Evolutionary conservation across 1,140 invertebrate genomes (phyloP).

Genomic region (Ips nitidus): DNA sequence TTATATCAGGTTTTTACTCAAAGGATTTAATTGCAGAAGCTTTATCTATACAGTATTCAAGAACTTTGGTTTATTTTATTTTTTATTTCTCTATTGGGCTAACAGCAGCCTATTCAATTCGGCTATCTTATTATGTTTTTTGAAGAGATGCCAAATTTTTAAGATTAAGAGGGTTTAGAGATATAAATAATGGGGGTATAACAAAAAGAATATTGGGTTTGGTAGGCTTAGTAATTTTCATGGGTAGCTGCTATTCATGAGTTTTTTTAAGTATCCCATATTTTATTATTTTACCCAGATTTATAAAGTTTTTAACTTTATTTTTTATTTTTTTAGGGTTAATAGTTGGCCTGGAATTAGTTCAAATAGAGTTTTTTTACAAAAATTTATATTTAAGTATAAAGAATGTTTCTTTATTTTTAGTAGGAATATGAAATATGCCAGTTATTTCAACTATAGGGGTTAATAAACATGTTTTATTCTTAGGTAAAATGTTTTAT

Average conservation of each 20-base stretch:
- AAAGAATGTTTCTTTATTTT: constrained; percentile 41
- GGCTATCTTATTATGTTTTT: constrained; percentile 59
- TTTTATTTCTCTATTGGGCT: constrained; percentile 59
- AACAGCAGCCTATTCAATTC: constrained; percentile 58
- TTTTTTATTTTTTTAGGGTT: constrained; percentile 1
- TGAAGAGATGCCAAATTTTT: constrained; percentile 54
- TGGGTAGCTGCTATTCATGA: constrained; percentile 52
- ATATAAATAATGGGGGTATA: constrained; percentile 54
- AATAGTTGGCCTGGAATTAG: background rate
- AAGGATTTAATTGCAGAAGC: constrained; percentile 65
- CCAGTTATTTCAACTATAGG: constrained; percentile 41
- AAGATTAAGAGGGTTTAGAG: constrained; percentile 52
- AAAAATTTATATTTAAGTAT: constrained; percentile 12
- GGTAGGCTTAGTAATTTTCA: constrained; percentile 56
- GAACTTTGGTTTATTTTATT: constrained; percentile 57
- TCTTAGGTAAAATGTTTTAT: constrained; percentile 26
- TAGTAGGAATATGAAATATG: constrained; percentile 41
- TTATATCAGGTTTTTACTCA: constrained; percentile 66
- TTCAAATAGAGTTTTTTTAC: background rate
- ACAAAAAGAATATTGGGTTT: constrained; percentile 55
- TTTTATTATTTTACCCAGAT: constrained; percentile 56
- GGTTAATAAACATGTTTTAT: constrained; percentile 36
- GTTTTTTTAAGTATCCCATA: constrained; percentile 54
- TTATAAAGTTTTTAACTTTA: constrained; percentile 46
- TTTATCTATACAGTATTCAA: constrained; percentile 54